Evolutionary conservation across 2,113 vertebrate species (phyloP).

Genomic region (Cololabis saira): DNA sequence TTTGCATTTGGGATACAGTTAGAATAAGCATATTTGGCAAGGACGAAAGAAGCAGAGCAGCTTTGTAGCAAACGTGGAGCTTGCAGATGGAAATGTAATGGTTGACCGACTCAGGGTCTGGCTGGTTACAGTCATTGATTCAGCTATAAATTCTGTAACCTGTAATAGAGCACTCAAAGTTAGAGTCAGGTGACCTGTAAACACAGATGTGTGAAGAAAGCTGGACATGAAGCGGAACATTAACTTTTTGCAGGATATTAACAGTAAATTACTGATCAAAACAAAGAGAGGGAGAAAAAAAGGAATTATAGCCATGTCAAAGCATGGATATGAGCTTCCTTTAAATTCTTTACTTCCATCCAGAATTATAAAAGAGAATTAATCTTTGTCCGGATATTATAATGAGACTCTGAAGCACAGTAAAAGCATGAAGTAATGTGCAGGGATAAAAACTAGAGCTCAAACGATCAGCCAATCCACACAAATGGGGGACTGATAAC

Average conservation of each 20-base stretch:
- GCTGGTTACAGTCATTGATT: background rate
- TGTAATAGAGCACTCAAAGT: background rate
- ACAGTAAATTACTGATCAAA: background rate
- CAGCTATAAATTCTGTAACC: background rate
- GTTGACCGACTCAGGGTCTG: background rate
- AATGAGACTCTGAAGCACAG: background rate
- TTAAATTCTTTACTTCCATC: background rate
- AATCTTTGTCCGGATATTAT: background rate
- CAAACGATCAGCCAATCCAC: background rate
- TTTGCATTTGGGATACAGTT: background rate
- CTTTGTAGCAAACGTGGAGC: background rate
- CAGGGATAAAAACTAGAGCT: background rate
- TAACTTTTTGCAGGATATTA: too few relatives aligned
- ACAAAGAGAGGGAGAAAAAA: too few relatives aligned
- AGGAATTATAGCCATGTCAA: background rate
- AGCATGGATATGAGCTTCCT: background rate
- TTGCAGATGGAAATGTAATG: background rate
- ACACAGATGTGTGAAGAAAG: background rate
- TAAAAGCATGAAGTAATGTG: background rate
- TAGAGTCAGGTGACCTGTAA: background rate
- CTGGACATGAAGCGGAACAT: too few relatives aligned
- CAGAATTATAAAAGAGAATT: background rate
- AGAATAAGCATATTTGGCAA: background rate
- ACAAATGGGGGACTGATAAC: background rate
- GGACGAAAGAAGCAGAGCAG: background rate